A percentile compares a stretch with the other conserved stretches of the same genome.
phyloP scores from a whole-genome alignment of 2,888 invertebrate species.

The Drosophila ustulata region DNA sequence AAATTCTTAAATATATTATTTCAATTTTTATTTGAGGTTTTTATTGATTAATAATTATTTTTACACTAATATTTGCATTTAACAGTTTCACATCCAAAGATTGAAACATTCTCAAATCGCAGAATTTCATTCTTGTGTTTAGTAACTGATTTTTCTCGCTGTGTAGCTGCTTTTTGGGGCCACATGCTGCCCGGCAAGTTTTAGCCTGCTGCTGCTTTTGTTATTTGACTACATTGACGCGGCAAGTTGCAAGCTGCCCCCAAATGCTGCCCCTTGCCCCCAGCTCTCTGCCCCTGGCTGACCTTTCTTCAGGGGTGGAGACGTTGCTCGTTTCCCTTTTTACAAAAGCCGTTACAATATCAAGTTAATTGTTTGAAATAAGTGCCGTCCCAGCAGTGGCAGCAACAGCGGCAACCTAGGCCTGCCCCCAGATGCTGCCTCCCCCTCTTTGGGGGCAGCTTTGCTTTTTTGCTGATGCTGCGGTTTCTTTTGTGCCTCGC shows the following conservation, averaged over 20 bases:
- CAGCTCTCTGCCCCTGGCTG: slow-evolving; percentile 16
- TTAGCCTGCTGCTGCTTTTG: slow-evolving; percentile 42
- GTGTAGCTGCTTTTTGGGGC: slow-evolving; percentile 57
- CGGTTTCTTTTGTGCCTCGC: slow-evolving; percentile 76
- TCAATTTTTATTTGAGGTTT: too few relatives aligned
- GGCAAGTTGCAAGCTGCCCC: slow-evolving; percentile 29
- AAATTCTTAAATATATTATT: too few relatives aligned
- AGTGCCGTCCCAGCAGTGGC: slow-evolving; percentile 64
- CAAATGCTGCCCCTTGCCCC: not conserved
- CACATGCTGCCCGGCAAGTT: slow-evolving; percentile 73
- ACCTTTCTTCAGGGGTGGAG: slow-evolving; percentile 40
- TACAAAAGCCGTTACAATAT: slow-evolving; percentile 79
- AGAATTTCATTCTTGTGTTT: too few relatives aligned
- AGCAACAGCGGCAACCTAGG: slow-evolving; percentile 33
- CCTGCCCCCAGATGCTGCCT: slow-evolving; percentile 6
- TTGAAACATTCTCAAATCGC: too few relatives aligned
- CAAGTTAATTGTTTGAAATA: slow-evolving; percentile 82
- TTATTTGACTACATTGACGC: slow-evolving; percentile 58
- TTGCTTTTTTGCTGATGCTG: slow-evolving; percentile 73
- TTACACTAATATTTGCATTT: too few relatives aligned
- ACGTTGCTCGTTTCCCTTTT: slow-evolving; percentile 51
- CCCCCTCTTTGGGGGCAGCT: not conserved
- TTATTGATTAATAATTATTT: too few relatives aligned
- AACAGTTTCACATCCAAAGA: too few relatives aligned
- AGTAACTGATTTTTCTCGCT: not conserved